Percentiles rank a stretch among this genome's conserved stretches.
Conservation (phyloP, 2,888 invertebrate species). For the Germaria angustata region DNA sequence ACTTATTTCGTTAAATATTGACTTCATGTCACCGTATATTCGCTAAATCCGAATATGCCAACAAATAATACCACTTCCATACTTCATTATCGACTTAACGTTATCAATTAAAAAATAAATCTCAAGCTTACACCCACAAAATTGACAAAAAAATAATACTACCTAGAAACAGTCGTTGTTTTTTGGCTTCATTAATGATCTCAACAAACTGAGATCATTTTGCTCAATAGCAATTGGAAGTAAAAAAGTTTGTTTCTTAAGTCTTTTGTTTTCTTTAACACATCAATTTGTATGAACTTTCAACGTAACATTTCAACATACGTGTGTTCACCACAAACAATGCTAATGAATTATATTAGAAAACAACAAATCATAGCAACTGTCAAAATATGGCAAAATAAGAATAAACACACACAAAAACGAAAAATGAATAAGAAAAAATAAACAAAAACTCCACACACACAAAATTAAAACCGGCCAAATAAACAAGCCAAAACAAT, state of each 20-base stretch:
- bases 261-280: conserved; percentile 53
- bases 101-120: not conserved
- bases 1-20: too few relatives aligned
- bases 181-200: not conserved
- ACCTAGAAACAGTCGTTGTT: not conserved
- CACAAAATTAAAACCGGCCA: conserved; percentile 48
- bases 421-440: conserved; percentile 40
- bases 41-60: too few relatives aligned
- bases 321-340: conserved; percentile 55
- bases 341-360: not conserved
- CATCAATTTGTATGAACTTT: not conserved
- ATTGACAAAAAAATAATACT: not conserved
- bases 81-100: too few relatives aligned
- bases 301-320: conserved; percentile 5
- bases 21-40: too few relatives aligned
- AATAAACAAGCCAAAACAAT: conserved; percentile 34
- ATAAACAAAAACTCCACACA: conserved; percentile 2
- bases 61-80: too few relatives aligned
- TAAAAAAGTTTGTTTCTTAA: conserved; percentile 48
- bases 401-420: conserved; percentile 5
- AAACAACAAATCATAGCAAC: conserved; percentile 15
- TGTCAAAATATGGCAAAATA: conserved; percentile 55
- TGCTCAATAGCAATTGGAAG: not conserved
- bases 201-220: conserved; percentile 15
- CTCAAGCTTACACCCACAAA: not conserved